A percentile compares a stretch with the other conserved stretches of the same genome.
Evolutionary conservation across 35 echinoderm and acorn worm genomes (phyloP).

Genomic region (Anneissia japonica): DNA sequence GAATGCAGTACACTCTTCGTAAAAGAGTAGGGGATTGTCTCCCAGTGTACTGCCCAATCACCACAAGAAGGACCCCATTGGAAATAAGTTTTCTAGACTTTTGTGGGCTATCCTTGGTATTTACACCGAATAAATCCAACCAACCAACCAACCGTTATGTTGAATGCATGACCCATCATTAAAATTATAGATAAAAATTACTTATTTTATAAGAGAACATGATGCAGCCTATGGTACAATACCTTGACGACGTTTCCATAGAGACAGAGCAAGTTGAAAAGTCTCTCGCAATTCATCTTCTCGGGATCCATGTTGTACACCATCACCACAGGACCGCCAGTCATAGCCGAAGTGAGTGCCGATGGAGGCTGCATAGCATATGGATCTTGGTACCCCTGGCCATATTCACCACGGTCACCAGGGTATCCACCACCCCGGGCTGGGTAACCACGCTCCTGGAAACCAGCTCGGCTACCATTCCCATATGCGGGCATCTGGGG

Average conservation of each 20-base stretch:
- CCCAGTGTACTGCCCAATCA: too few species aligned
- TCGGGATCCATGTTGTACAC: slow-evolving; percentile 81
- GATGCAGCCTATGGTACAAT: not conserved
- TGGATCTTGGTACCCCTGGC: slow-evolving; percentile 53
- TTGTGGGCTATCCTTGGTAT: too few species aligned
- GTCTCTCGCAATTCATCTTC: slow-evolving; percentile 97
- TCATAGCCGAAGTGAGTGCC: slow-evolving; percentile 40
- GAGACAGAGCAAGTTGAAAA: slow-evolving; percentile 91
- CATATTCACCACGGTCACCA: not conserved
- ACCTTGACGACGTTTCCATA: slow-evolving; percentile 98
- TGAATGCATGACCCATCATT: too few species aligned
- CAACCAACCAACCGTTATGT: too few species aligned
- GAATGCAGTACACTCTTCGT: too few species aligned
- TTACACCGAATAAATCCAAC: too few species aligned
- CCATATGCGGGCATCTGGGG: not conserved
- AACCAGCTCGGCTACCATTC: not conserved
- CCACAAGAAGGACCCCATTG: too few species aligned
- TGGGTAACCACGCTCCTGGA: not conserved
- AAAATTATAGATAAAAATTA: too few species aligned
- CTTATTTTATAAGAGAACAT: too few species aligned
- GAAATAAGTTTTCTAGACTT: too few species aligned
- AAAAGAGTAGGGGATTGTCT: too few species aligned
- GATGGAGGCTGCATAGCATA: slow-evolving; percentile 60
- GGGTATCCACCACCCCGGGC: slow-evolving; percentile 21
- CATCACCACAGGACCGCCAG: slow-evolving; percentile 79